These are phyloP conservation scores for Drosophila orosa DNA, from an alignment of 1,140 invertebrate species.

Conservation along the genomic window DNA sequence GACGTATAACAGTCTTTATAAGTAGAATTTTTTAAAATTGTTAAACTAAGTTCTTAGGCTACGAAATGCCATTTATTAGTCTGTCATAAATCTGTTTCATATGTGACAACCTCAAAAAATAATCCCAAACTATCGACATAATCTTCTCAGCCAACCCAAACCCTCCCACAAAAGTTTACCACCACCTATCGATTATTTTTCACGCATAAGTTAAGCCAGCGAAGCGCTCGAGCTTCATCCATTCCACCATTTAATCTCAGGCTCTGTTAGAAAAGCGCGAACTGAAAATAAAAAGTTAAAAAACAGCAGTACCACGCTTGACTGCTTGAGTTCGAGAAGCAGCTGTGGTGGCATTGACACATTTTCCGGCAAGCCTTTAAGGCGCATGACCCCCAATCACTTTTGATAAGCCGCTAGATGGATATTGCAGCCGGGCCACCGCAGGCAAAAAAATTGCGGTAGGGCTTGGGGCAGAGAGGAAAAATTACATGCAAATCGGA, in stretches of 20 bases:
- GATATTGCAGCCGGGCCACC: not conserved
- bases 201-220: constrained; percentile 16
- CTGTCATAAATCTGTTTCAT: not conserved
- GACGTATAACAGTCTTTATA: not conserved
- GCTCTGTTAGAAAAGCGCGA: constrained; percentile 13
- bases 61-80: not conserved
- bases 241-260: constrained; percentile 12
- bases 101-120: not conserved
- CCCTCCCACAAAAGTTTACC: not conserved
- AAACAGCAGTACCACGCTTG: constrained; percentile 30
- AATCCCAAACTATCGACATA: not conserved
- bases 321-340: not conserved
- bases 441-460: constrained; percentile 9
- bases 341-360: constrained; percentile 29
- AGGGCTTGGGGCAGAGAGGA: constrained; percentile 3
- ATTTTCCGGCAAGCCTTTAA: constrained; percentile 26
- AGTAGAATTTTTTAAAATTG: not conserved
- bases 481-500: constrained; percentile 15
- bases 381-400: constrained; percentile 24
- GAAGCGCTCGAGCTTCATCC: not conserved
- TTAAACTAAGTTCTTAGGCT: not conserved
- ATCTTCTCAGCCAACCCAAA: not conserved
- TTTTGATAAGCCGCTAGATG: constrained; percentile 18
- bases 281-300: constrained; percentile 24
- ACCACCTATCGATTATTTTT: constrained; percentile 27